Conservation (phyloP, 2,888 invertebrate genomes). For the Plebejus argus region DNA sequence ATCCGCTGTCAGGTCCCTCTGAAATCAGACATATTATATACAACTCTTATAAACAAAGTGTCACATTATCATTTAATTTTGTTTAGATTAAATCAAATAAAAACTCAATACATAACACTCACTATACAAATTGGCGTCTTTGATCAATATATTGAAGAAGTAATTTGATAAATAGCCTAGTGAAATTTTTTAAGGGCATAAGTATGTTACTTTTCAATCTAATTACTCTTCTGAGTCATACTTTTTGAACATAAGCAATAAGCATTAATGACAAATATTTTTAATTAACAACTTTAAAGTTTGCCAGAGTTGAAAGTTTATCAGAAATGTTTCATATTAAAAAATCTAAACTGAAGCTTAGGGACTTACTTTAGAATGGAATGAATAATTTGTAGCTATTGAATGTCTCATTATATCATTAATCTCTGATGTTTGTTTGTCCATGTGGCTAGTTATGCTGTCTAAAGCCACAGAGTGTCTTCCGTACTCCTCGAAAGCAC, state of each 20-base stretch:
- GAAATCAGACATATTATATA: conserved; percentile 47
- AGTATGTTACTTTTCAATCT: too few species aligned
- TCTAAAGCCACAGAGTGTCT: conserved; percentile 60
- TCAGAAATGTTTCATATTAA: neutral
- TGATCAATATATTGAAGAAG: too few species aligned
- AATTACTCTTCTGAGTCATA: neutral
- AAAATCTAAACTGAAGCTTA: conserved; percentile 14
- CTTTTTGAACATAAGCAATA: neutral
- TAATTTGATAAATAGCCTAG: too few species aligned
- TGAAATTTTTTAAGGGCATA: too few species aligned
- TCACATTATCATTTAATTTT: too few species aligned
- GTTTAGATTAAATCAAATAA: too few species aligned
- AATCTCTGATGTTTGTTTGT: conserved; percentile 65
- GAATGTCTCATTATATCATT: conserved; percentile 69
- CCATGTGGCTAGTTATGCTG: conserved; percentile 58
- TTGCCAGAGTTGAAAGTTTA: too few species aligned
- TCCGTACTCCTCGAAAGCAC: conserved; percentile 49
- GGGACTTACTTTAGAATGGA: conserved; percentile 63
- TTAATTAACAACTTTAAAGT: too few species aligned
- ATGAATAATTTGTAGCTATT: conserved; percentile 65
- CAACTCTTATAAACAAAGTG: conserved; percentile 8
- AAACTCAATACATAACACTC: too few species aligned
- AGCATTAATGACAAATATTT: too few species aligned
- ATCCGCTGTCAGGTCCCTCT: conserved; percentile 70
- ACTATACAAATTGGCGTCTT: too few species aligned